Base-by-base conservation (phyloP, 2,797 vertebrate genomes). In the Cryptoprocta ferox region DNA sequence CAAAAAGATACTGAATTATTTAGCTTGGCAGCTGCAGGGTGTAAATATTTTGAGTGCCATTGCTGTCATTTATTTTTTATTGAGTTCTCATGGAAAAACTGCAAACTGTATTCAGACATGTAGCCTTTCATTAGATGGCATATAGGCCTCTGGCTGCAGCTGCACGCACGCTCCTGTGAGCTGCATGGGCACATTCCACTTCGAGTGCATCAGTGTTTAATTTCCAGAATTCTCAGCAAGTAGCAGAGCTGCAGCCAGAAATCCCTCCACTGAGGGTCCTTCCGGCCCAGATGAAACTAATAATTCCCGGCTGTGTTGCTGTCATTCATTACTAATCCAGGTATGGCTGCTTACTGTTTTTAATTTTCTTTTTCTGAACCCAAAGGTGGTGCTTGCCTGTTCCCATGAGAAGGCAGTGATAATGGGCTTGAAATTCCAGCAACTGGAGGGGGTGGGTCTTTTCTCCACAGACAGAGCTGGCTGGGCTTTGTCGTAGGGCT, bases 181-280 rank as follows among this genome's bases (percentile, higher is more conserved):
- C 82, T 42, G 95, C 93, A 45, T 26, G 93, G 97, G 94, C 89
- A 95, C 12, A 96, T 98, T 96, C 89, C 66, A 6, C 95, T 98
- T 97, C 97, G 91, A 97, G 97, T 95, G 93, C 30, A 89, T 96
- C 96, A 96, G 3, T 94, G 88, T 75, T 97, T 98, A 97, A 97
- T 97, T 98, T 97, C 97, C 92, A 94, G 91, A 98, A 97, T 98
- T 98, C 98, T 97, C 95, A 85, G 96, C 96, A 95, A 92, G 92
- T 76, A 94, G 78, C 70, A 89, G 89, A 92, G 97, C 87, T 91
- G 50, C 79, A 53, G 96, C 98, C 98, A 97, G 63, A 98, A 98
- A 97, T 98, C 98, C 97, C 96, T 98, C 65, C 96, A 91, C 94
- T 92, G 89, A 97, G 97, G 97, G 96, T 97, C 87, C 95, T 95